Conservation (phyloP, 64 coral and sea anemone species). For the Pocillopora damicornis region DNA sequence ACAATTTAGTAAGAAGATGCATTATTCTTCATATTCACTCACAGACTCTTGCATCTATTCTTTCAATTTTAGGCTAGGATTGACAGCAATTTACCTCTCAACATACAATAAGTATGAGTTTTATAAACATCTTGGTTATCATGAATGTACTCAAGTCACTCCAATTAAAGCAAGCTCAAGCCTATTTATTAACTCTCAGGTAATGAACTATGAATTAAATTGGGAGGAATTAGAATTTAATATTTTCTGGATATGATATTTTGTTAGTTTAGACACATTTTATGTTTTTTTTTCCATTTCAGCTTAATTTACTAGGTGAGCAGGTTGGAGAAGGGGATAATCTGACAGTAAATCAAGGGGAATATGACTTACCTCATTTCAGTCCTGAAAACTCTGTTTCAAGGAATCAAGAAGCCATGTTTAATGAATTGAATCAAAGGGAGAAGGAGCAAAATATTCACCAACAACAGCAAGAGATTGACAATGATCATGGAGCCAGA, state of each 20-base stretch:
- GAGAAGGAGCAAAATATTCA: background rate
- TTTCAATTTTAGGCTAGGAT: constrained; percentile 59
- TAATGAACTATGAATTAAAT: background rate
- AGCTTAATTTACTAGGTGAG: constrained; percentile 55
- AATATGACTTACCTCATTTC: background rate
- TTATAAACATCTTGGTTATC: constrained; percentile 86
- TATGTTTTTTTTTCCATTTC: background rate
- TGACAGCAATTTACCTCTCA: constrained; percentile 56
- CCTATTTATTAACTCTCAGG: constrained; percentile 62
- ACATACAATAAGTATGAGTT: constrained; percentile 86
- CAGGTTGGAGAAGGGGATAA: constrained; percentile 37
- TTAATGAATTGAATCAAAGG: background rate
- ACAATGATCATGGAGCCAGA: background rate
- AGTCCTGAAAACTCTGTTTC: background rate
- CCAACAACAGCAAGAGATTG: background rate
- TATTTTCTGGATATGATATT: no score
- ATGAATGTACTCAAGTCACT: constrained; percentile 64
- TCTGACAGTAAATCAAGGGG: background rate
- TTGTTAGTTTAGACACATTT: no score
- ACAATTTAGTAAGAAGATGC: no score
- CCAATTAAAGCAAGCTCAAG: constrained; percentile 53
- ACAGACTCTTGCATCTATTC: background rate
- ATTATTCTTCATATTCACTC: no score
- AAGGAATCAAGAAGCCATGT: background rate
- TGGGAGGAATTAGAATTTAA: background rate